A percentile compares a stretch with the other conserved stretches of the same genome.
These are phyloP conservation scores for Colistium nudipinnis DNA, from an alignment of 2,113 vertebrate species.

Conservation along the genomic window DNA sequence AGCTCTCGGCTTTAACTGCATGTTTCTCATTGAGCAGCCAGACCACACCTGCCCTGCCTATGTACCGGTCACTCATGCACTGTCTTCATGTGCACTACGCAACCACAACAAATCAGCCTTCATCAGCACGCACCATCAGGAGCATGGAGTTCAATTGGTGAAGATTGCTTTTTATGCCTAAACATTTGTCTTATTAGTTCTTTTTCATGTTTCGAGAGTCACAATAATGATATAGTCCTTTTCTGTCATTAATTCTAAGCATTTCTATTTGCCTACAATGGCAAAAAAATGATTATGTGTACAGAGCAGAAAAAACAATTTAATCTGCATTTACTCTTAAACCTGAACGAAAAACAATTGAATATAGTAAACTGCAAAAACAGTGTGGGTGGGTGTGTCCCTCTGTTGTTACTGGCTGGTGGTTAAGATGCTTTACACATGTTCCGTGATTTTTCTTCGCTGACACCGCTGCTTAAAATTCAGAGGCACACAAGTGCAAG, in stretches of 20 bases:
- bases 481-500: slow-evolving; percentile 38
- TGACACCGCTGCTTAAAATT: slow-evolving; percentile 43
- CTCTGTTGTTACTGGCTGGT: neutral
- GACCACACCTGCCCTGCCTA: neutral
- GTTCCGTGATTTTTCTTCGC: slow-evolving; percentile 31
- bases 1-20: neutral
- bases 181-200: no score
- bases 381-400: neutral
- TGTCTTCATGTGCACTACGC: neutral
- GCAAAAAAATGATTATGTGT: no score
- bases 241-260: no score
- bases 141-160: no score
- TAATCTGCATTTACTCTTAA: neutral
- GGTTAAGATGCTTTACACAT: slow-evolving; percentile 29
- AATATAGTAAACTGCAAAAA: neutral
- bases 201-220: no score
- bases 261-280: no score
- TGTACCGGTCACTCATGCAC: neutral
- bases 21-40: neutral
- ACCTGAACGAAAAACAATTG: neutral
- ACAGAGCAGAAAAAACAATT: no score
- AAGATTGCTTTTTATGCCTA: neutral
- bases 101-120: neutral
- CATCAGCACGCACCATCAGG: neutral
- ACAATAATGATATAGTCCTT: no score